phyloP scores from a whole-genome alignment of 2,113 vertebrate species.

The Leptosomus discolor region DNA sequence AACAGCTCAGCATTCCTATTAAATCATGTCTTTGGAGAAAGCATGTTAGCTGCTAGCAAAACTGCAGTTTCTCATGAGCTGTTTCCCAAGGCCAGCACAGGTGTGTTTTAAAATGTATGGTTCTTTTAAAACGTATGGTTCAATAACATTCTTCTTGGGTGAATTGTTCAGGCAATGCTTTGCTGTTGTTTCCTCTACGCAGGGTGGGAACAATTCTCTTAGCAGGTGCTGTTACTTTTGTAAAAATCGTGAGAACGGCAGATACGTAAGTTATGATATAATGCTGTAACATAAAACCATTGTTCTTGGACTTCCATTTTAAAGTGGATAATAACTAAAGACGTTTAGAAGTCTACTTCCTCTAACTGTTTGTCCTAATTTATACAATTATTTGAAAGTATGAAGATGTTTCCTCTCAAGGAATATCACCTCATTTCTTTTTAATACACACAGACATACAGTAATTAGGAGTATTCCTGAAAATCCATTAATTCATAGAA shows the following conservation, averaged over 20 bases:
- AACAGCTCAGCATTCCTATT: slow-evolving; percentile 21
- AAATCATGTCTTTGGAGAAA: slow-evolving; percentile 4
- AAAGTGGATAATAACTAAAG: neutral
- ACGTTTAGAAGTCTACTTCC: neutral
- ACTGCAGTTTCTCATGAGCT: neutral
- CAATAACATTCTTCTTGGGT: slow-evolving; percentile 4
- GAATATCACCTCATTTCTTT: neutral
- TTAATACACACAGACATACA: neutral
- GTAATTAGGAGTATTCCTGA: neutral
- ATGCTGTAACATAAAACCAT: neutral
- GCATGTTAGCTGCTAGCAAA: neutral
- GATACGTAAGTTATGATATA: neutral
- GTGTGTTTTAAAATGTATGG: slow-evolving; percentile 13
- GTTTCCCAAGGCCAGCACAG: slow-evolving; percentile 17
- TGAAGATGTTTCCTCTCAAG: neutral
- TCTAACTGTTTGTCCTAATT: neutral
- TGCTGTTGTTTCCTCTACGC: neutral
- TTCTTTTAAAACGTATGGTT: slow-evolving; percentile 10
- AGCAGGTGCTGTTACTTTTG: neutral
- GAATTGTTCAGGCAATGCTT: neutral
- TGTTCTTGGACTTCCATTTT: slow-evolving; percentile 11
- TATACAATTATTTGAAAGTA: neutral
- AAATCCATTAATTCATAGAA: neutral
- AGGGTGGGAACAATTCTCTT: neutral
- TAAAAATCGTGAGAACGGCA: neutral